Evolutionary conservation across 2,797 vertebrate species (phyloP).

Genomic region (Naso thynnoides): DNA sequence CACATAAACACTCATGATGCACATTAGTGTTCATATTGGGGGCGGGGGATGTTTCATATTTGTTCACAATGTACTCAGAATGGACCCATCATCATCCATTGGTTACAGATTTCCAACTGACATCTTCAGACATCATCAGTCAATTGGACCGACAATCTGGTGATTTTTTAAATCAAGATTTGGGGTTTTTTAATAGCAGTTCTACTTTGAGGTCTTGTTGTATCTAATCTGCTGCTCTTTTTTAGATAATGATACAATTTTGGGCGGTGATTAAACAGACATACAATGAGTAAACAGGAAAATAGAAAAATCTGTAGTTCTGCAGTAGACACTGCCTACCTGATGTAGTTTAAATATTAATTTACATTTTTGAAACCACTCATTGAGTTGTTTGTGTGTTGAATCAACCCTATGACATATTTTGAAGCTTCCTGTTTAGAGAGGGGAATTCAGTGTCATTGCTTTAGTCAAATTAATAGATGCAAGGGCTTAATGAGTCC

Average conservation of each 20-base stretch:
- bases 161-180: background rate
- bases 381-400: background rate
- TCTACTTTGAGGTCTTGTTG: slow-evolving; percentile 10
- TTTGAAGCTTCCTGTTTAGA: background rate
- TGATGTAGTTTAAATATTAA: background rate
- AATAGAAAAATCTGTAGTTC: background rate
- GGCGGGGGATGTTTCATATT: slow-evolving; percentile 34
- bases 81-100: slow-evolving; percentile 31
- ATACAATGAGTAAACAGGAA: background rate
- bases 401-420: background rate
- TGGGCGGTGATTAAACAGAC: background rate
- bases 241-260: background rate
- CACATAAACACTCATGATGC: slow-evolving; percentile 41
- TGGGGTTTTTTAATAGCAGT: slow-evolving; percentile 1
- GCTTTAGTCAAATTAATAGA: background rate
- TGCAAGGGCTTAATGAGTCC: background rate
- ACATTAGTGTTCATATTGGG: slow-evolving; percentile 35
- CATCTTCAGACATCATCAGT: too few species aligned
- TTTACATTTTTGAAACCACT: background rate
- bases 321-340: background rate
- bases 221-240: background rate
- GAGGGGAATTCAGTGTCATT: too few species aligned
- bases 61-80: slow-evolving; percentile 33
- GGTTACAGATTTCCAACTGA: slow-evolving; percentile 37
- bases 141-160: too few species aligned